Evolutionary conservation across 1,140 invertebrate species (phyloP), one percentile per base, ranked within the genome.

Genomic region (Mercenaria mercenaria): DNA sequence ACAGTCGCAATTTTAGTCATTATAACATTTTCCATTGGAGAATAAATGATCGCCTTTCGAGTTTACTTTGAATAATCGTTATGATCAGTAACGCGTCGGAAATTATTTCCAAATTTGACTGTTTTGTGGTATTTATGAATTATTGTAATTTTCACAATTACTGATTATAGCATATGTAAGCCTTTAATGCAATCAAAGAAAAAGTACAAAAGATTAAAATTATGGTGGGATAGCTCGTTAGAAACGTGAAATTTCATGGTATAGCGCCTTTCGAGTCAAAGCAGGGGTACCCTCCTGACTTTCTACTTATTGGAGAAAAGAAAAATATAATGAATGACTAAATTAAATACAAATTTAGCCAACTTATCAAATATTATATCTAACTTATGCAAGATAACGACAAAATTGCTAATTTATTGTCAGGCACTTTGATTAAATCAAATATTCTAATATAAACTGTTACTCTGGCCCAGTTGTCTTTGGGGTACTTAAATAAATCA

Each of bases 131-230:
- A 72, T 72, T 72, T 72, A 72, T 72, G 18, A 72, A 72, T 72
- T 72, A 72, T 72, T 72, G 15, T 72, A 72, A 72, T 72, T 72
- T 72, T 72, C 61, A 72, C 67, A 72, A 72, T 72, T 72, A 72
- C 67, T 72, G 67, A 72, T 72, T 72, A 72, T 72, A 34, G 23
- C 32, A 72, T 72, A 72, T 32, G 67, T 72, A 39, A 39, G 67
- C 39, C 34, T 72, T 72, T 72, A 72, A 72, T 72, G 39, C 29
- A 23, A 72, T 72, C 29, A 41, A 4, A 13, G 32, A 34, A 15
- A 20, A 39, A 72, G 39, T 72, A 39, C 67, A 72, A 72, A 37
- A 72, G 67, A 72, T 72, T 13, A 39, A 72, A 15, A 41, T 39
- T 23, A 72, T 37, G 39, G 29, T 37, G 67, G 67, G 32, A 72